These are phyloP conservation scores for Numida meleagris DNA, from an alignment of 2,113 vertebrate species.

Conservation along the genomic window DNA sequence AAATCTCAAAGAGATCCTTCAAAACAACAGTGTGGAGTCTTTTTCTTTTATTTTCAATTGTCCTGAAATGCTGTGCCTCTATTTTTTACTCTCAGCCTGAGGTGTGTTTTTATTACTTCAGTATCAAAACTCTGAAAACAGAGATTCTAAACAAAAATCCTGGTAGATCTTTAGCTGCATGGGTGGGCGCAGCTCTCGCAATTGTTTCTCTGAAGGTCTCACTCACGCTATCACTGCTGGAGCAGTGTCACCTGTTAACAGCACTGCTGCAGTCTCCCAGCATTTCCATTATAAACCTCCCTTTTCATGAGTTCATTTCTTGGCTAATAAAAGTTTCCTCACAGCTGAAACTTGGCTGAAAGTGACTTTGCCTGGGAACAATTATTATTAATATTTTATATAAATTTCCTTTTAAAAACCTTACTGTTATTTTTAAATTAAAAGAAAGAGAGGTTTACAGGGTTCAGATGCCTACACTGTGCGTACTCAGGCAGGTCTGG, in stretches of 20 bases:
- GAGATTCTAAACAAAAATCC: neutral
- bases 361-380: constrained; percentile 29
- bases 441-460: neutral
- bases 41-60: neutral
- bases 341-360: constrained; percentile 53
- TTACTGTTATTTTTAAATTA: constrained; percentile 48
- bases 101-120: neutral
- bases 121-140: neutral
- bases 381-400: constrained; percentile 45
- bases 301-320: constrained; percentile 51
- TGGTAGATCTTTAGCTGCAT: constrained; percentile 10
- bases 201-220: neutral
- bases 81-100: neutral
- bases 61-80: neutral
- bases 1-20: constrained; percentile 25
- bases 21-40: neutral
- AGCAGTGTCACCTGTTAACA: constrained; percentile 44
- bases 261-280: neutral
- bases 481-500: neutral
- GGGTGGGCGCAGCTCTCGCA: constrained; percentile 28
- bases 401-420: constrained; percentile 30
- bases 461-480: neutral
- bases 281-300: constrained; percentile 34
- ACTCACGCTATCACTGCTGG: neutral
- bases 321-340: constrained; percentile 46